Base-by-base conservation (phyloP, 2,113 vertebrate genomes). In the Tiliqua scincoides region DNA sequence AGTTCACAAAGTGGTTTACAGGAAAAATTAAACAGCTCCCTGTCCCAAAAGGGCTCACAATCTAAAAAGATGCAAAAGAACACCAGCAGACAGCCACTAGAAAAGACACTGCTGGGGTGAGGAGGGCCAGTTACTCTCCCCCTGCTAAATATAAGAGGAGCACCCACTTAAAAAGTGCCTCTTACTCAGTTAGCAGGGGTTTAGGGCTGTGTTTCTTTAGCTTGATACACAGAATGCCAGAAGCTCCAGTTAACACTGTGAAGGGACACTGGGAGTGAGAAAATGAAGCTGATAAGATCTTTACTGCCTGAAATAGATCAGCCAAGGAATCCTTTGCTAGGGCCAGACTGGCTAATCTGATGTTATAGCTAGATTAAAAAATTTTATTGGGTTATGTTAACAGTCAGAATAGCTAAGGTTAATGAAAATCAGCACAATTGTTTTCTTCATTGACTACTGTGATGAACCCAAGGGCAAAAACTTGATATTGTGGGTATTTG, bases 261-360 rank as follows among this genome's bases (percentile, higher is more conserved):
- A 59, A 88, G 65, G 81, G 4, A 30, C 40, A 65, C 20, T n/a
- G 17, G 35, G 75, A 84, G 88, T 63, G 52, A 79, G 52, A 79
- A 83, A 87, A 86, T 23, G 2, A 43, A 70, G 32, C 2, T 82
- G 84, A 81, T 7, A 40, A 10, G 32, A 75, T 63, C 2, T 7
- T 8, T 61, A 12, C 12, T 25, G 35, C 30, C 8, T 68, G 35
- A 88, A 68, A 68, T 71, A 48, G 89, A 88, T 40, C 2, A 68
- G 35, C 61, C 6, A 79, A 62, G 20, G 11, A 35, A 70, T 75
- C 32, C 17, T 74, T 73, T 74, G 12, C 27, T 37, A 3, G 68
- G 25, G 63, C 63, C 48, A n/a, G 40, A 65, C 40, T 54, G 70
- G 35, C 70, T 71, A 71, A 40, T 71, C 70, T 21, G 37, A 23